Evolutionary conservation across 2,888 invertebrate species (phyloP), one percentile per base, ranked within the genome.

Genomic region (Melipona beecheii): DNA sequence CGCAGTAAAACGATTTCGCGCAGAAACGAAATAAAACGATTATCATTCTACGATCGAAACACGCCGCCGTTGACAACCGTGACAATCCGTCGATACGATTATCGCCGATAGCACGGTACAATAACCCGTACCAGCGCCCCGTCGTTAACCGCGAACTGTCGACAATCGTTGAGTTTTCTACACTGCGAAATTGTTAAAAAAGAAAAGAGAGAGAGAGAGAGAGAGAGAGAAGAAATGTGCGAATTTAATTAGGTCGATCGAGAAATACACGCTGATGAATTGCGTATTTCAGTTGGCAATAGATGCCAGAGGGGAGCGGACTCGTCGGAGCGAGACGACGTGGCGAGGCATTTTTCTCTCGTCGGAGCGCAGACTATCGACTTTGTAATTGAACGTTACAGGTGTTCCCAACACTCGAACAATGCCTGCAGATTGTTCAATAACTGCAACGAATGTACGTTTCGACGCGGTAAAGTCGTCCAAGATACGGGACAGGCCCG

Each of bases 361-460:
- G 77, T 78, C 81, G 9, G 43, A 81, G 75, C 69, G 58, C 78
- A 62, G 54, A 64, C 62, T 87, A 90, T 88, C 86, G 90, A 89
- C 87, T 90, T 86, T 81, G 86, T 89, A 90, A 92, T 90, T 90
- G 90, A 90, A 87, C 86, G 88, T 91, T 91, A 91, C 92, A 90
- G 90, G 89, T 89, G 92, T 89, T 90, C 79, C 86, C 84, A 87
- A 85, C 89, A 78, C 84, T 87, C 87, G 88, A 85, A 87, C 86
- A 86, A 84, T 85, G 87, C 86, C 81, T 85, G 88, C 83, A 85
- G 90, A 91, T 89, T 89, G 91, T 92, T 92, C 91, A 91, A 92
- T 92, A 92, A 92, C 90, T 90, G 90, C 89, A 92, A 91, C 91
- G 90, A 91, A 92, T 92, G 90, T 90, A 90, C 91, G 89, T 90